Evolutionary conservation across 2,797 vertebrate species (phyloP).

Genomic region (Hybognathus amarus): DNA sequence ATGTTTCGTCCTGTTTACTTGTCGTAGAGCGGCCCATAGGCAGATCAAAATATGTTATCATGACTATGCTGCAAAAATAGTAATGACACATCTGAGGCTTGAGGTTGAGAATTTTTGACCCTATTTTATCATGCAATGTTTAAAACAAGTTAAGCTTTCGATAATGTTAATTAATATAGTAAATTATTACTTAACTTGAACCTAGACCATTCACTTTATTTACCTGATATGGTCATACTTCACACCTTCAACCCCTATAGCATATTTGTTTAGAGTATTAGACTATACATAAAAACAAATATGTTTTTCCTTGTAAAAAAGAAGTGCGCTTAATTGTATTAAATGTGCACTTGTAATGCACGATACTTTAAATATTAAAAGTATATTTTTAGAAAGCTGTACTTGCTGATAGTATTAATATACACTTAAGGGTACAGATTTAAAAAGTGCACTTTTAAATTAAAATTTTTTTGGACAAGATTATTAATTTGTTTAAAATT

Average conservation of each 20-base stretch:
- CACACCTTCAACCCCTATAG: neutral
- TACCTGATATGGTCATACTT: neutral
- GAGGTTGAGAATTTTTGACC: neutral
- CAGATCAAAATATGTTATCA: neutral
- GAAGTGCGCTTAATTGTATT: neutral
- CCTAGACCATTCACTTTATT: neutral
- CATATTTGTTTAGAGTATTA: neutral
- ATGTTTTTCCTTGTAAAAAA: neutral
- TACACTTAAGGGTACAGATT: neutral
- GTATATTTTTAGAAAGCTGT: neutral
- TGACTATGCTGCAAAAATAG: neutral
- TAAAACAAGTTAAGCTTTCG: neutral
- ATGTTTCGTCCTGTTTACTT: constrained; percentile 34
- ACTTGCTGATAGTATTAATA: neutral
- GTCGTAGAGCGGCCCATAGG: neutral
- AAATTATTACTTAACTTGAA: neutral
- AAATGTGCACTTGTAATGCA: neutral
- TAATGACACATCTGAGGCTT: neutral
- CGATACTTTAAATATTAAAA: neutral
- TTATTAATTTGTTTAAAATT: neutral
- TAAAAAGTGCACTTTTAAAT: neutral
- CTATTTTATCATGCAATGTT: neutral
- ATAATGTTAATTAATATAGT: no score
- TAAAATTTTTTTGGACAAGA: neutral
- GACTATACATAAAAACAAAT: neutral